Evolutionary conservation across 1,140 invertebrate species (phyloP), one percentile per base, ranked within the genome.

Genomic region (Lucilia sericata): DNA sequence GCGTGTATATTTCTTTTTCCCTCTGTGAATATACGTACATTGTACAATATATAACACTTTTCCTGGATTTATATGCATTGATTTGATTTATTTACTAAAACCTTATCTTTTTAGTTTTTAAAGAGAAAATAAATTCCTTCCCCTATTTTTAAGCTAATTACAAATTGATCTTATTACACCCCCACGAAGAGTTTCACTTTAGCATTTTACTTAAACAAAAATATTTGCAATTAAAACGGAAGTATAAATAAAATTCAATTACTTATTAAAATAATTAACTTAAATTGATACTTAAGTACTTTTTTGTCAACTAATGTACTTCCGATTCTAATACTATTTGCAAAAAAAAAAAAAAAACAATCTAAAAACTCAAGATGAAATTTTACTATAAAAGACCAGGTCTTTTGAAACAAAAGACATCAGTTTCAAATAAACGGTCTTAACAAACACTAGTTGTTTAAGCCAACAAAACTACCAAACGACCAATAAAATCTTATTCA

Each of bases 401-500:
- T 70, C 4, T 70, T 7, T 49, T 49, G 2, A 49, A 80, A 80
- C 9, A 80, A 30, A 49, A 80, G n/a, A 80, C 76, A 80, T 21
- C 76, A 80, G 42, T 80, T 49, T 19, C 21, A 80, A 80, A 80
- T 51, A 49, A 9, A 80, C 76, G 42, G 76, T 80, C 76, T 49
- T 49, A 80, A 80, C 42, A 80, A 49, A 51, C 42, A 80, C 76
- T 70, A 21, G 19, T 80, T 80, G 76, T 80, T 80, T 49, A 49
- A 49, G 76, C 21, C 76, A 80, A 80, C 47, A 13, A 30, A 80
- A 80, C n/a, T 49, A 49, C n/a, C n/a, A 25, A 30, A 25, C 65
- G 19, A 70, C 12, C 12, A 55, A 80, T 4, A 1, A 49, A 19
- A 5, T 80, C 19, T 10, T 70, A 19, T 19, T 21, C 5, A 42